Conservation (phyloP, 2,888 invertebrate genomes). For the Eupithecia subumbrata region DNA sequence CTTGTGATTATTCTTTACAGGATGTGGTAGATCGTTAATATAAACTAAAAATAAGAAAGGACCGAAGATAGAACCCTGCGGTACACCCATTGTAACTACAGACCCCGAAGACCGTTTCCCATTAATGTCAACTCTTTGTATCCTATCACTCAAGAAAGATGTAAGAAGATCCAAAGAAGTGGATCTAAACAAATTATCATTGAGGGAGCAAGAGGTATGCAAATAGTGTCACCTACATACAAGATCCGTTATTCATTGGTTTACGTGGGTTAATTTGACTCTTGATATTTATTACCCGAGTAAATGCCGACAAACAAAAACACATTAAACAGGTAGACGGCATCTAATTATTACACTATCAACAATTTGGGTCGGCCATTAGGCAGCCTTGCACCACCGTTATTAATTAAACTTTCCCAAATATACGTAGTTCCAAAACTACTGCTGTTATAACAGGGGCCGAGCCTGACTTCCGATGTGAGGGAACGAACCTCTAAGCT, state of each 20-base stretch:
- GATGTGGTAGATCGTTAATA: no score
- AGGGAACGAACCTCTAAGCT: not conserved
- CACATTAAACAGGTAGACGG: slow-evolving; percentile 49
- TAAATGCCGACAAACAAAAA: slow-evolving; percentile 58
- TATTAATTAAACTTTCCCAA: slow-evolving; percentile 65
- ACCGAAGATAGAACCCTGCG: no score
- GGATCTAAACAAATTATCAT: no score
- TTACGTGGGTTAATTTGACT: slow-evolving; percentile 28
- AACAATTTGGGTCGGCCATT: slow-evolving; percentile 60
- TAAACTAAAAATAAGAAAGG: no score
- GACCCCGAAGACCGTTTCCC: no score
- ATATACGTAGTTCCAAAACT: slow-evolving; percentile 57
- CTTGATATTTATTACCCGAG: slow-evolving; percentile 44
- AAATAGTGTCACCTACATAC: not conserved
- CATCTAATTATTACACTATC: slow-evolving; percentile 61
- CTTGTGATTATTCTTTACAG: no score
- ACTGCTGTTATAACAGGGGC: slow-evolving; percentile 45
- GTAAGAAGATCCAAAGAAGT: no score
- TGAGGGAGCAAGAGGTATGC: no score
- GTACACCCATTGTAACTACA: no score
- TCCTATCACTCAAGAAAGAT: no score
- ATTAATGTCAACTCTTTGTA: no score
- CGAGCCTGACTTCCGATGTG: slow-evolving; percentile 28
- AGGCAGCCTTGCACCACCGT: slow-evolving; percentile 55
- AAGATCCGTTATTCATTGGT: slow-evolving; percentile 11